These are phyloP conservation scores for Orthochromis malagaraziensis DNA, from an alignment of 2,113 vertebrate species.

Conservation along the genomic window DNA sequence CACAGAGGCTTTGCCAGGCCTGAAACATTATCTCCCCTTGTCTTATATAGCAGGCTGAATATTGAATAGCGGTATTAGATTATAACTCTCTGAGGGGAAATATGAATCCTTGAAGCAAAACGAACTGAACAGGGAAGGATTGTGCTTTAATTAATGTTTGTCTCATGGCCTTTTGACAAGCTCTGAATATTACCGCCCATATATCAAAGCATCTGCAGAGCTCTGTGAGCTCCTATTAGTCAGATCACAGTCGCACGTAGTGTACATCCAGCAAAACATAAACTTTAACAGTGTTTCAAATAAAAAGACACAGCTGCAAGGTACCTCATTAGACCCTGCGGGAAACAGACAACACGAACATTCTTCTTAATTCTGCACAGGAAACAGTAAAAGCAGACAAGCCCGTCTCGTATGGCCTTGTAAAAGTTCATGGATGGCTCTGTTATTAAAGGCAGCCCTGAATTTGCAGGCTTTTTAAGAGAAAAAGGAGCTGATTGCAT, in stretches of 20 bases:
- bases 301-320: constrained; percentile 24
- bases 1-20: background rate
- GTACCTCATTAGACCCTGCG: constrained; percentile 21
- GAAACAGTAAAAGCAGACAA: constrained; percentile 45
- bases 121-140: background rate
- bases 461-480: constrained; percentile 6
- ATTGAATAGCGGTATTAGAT: background rate
- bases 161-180: constrained; percentile 17
- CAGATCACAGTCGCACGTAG: background rate
- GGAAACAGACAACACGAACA: background rate
- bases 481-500: background rate
- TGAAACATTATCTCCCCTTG: background rate
- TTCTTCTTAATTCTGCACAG: constrained; percentile 25
- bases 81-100: background rate
- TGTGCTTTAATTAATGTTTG: constrained; percentile 19
- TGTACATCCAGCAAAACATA: background rate
- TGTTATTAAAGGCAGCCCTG: constrained; percentile 7
- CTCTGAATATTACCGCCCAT: background rate
- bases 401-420: background rate
- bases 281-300: constrained; percentile 29
- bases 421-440: constrained; percentile 20
- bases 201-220: constrained; percentile 6
- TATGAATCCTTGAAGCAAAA: constrained; percentile 6
- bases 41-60: background rate
- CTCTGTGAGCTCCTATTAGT: background rate